These are phyloP conservation scores for Hippoglossus hippoglossus DNA, from an alignment of 2,797 vertebrate species.

Conservation along the genomic window DNA sequence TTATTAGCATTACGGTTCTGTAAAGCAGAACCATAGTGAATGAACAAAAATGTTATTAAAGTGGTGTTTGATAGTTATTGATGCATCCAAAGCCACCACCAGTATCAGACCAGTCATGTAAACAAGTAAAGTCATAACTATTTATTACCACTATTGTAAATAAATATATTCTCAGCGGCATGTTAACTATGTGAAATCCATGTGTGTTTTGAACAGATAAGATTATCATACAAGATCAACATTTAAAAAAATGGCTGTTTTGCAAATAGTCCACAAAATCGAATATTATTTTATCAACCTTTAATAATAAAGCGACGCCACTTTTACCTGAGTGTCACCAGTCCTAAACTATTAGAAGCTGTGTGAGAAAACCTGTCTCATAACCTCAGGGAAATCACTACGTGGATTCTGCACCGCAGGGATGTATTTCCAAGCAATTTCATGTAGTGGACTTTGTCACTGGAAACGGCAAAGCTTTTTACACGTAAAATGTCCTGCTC, in stretches of 20 bases:
- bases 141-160: conserved; percentile 24
- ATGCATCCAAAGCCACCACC: conserved; percentile 8
- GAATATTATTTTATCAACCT: neutral
- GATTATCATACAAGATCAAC: too few relatives aligned
- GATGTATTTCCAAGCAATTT: conserved; percentile 59
- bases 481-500: conserved; percentile 71
- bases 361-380: conserved; percentile 53
- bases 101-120: conserved; percentile 26
- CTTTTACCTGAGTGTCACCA: conserved; percentile 31
- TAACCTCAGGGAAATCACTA: conserved; percentile 71
- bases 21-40: conserved; percentile 38
- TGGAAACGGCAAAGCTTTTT: conserved; percentile 78
- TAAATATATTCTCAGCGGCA: conserved; percentile 27
- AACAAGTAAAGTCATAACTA: conserved; percentile 49
- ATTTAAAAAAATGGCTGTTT: too few relatives aligned
- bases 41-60: conserved; percentile 38
- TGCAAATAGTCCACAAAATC: neutral
- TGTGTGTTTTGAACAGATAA: conserved; percentile 12
- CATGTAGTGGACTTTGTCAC: conserved; percentile 62
- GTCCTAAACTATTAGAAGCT: conserved; percentile 49
- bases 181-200: conserved; percentile 36
- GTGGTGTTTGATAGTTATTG: conserved; percentile 24
- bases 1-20: conserved; percentile 7
- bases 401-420: conserved; percentile 63
- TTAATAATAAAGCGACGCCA: neutral